Percentiles rank a stretch among this genome's conserved stretches.
These are phyloP conservation scores for Meta bourneti DNA, from an alignment of 2,888 invertebrate species.

Conservation along the genomic window DNA sequence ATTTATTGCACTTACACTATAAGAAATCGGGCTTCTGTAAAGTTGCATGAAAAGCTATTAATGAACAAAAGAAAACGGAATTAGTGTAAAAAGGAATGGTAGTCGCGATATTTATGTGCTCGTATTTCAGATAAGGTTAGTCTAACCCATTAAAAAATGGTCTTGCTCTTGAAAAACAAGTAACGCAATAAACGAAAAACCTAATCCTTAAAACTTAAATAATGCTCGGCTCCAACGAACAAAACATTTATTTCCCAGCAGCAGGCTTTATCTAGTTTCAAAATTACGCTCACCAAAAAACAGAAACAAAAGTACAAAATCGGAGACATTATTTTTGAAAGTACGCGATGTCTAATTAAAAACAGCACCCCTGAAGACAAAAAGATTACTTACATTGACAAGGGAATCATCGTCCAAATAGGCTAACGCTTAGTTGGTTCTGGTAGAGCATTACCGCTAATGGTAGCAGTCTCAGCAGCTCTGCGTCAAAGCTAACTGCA, in stretches of 20 bases:
- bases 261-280: neutral
- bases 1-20: no score
- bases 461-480: neutral
- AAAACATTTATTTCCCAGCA: neutral
- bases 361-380: neutral
- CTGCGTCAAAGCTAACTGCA: neutral
- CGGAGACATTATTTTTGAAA: neutral
- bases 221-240: neutral
- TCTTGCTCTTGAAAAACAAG: neutral
- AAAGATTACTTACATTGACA: constrained; percentile 22
- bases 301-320: neutral
- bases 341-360: neutral
- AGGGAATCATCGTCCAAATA: neutral
- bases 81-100: no score
- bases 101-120: neutral
- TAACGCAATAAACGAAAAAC: neutral
- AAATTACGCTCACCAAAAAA: neutral
- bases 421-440: constrained; percentile 2
- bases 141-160: neutral
- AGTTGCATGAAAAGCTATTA: no score
- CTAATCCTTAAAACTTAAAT: neutral
- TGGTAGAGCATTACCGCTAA: constrained; percentile 5
- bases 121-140: neutral
- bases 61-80: no score
- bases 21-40: no score